Evolutionary conservation across 2,888 invertebrate genomes (phyloP).

Genomic region (Criorhina ranunculi): DNA sequence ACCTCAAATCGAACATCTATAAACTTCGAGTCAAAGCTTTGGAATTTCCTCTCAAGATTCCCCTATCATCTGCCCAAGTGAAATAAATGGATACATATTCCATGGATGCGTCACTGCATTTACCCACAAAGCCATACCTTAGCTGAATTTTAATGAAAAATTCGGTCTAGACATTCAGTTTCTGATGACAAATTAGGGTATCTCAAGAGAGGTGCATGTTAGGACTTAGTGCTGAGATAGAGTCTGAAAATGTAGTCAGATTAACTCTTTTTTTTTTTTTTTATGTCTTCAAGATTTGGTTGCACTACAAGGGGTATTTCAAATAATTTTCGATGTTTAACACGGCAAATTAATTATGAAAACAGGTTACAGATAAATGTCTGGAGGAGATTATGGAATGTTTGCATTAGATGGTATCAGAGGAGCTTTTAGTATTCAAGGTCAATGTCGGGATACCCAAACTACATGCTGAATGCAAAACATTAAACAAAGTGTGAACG

Average conservation of each 20-base stretch:
- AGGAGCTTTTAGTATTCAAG: no score
- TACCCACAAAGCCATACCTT: not conserved
- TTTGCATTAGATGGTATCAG: no score
- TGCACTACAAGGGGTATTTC: not conserved
- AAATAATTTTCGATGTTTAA: not conserved
- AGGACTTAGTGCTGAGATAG: slow-evolving; percentile 1
- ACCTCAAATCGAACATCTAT: not conserved
- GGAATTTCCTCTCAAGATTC: slow-evolving; percentile 14
- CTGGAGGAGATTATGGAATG: not conserved
- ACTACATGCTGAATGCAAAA: no score
- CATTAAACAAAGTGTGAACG: no score
- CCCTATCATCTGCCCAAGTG: not conserved
- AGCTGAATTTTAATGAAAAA: slow-evolving; percentile 28
- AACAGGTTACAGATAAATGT: not conserved
- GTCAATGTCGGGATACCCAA: no score
- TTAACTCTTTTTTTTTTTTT: slow-evolving; percentile 1
- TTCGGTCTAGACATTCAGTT: slow-evolving; percentile 11
- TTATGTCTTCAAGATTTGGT: not conserved
- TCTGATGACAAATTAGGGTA: slow-evolving; percentile 14
- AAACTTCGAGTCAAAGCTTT: slow-evolving; percentile 3
- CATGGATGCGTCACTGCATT: slow-evolving; percentile 6
- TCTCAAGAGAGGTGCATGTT: slow-evolving; percentile 1
- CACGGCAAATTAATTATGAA: slow-evolving; percentile 1
- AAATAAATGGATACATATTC: not conserved
- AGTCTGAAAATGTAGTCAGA: not conserved